phyloP scores from a whole-genome alignment of 2,113 vertebrate species.

The Leucosticte australis region DNA sequence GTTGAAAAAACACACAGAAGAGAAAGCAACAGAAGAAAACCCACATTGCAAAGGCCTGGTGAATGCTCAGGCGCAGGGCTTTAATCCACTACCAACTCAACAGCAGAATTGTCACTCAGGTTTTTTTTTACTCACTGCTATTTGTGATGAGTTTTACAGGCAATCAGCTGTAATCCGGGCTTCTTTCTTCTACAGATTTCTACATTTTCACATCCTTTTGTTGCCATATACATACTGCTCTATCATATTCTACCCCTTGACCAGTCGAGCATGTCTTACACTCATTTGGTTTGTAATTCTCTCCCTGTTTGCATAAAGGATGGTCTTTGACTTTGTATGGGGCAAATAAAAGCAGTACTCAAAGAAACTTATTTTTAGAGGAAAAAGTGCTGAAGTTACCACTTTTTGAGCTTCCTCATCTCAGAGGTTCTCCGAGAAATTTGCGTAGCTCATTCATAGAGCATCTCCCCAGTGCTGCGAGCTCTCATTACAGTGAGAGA shows the following conservation, averaged over 20 bases:
- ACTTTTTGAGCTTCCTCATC: not conserved
- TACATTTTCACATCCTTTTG: not conserved
- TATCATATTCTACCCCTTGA: not conserved
- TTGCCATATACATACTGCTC: not conserved
- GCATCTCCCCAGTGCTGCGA: not conserved
- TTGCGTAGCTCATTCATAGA: not conserved
- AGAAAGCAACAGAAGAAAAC: not conserved
- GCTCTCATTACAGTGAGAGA: not conserved
- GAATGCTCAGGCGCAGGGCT: not conserved
- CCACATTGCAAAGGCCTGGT: not conserved
- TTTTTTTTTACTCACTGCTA: not conserved
- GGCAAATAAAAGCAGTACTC: not conserved
- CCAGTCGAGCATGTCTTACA: not conserved
- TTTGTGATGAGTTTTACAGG: rapidly evolving
- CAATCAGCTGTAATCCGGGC: not conserved
- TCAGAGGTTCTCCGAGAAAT: not conserved
- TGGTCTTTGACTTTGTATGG: not conserved
- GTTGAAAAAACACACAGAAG: not conserved
- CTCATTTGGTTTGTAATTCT: not conserved
- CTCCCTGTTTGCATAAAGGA: not conserved
- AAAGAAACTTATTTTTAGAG: not conserved
- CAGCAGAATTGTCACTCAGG: not conserved
- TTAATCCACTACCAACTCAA: not conserved
- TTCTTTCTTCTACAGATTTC: not conserved
- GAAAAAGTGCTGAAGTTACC: not conserved